phyloP scores from a whole-genome alignment of 2,797 vertebrate species.

The Sebastes taczanowskii region DNA sequence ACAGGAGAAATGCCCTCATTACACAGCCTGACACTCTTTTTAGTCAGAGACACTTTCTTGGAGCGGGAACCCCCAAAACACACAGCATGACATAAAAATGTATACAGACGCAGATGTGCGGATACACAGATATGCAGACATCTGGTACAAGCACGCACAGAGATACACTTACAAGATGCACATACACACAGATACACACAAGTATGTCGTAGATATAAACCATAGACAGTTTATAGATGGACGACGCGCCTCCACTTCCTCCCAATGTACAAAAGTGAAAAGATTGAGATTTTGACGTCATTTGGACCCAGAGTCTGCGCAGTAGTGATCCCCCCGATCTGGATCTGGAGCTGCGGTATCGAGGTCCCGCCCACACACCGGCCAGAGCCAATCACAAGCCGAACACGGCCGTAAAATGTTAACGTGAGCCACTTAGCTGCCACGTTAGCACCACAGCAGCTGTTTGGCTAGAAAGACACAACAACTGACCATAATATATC shows the following conservation, averaged over 20 bases:
- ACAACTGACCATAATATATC: not conserved
- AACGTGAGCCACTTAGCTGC: too few relatives aligned
- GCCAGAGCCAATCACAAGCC: too few relatives aligned
- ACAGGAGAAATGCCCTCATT: conserved; percentile 71
- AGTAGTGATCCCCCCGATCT: too few relatives aligned
- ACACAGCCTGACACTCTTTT: conserved; percentile 54
- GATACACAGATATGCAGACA: conserved; percentile 4
- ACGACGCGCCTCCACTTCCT: too few relatives aligned
- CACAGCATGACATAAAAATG: conserved; percentile 8
- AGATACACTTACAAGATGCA: not conserved
- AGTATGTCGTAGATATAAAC: not conserved
- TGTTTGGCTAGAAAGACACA: not conserved
- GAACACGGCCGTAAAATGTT: too few relatives aligned
- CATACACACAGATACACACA: not conserved
- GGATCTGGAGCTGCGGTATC: too few relatives aligned
- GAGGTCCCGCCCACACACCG: too few relatives aligned
- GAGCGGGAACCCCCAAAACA: conserved; percentile 28
- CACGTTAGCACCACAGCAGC: too few relatives aligned
- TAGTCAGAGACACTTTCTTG: conserved; percentile 36
- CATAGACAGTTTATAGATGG: too few relatives aligned
- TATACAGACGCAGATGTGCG: conserved; percentile 12
- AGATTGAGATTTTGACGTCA: too few relatives aligned
- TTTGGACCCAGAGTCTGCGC: too few relatives aligned
- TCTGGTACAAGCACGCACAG: not conserved
- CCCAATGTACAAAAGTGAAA: too few relatives aligned